These are phyloP conservation scores for Drosophila acutilabella DNA, from an alignment of 2,888 invertebrate genomes.

Conservation along the genomic window DNA sequence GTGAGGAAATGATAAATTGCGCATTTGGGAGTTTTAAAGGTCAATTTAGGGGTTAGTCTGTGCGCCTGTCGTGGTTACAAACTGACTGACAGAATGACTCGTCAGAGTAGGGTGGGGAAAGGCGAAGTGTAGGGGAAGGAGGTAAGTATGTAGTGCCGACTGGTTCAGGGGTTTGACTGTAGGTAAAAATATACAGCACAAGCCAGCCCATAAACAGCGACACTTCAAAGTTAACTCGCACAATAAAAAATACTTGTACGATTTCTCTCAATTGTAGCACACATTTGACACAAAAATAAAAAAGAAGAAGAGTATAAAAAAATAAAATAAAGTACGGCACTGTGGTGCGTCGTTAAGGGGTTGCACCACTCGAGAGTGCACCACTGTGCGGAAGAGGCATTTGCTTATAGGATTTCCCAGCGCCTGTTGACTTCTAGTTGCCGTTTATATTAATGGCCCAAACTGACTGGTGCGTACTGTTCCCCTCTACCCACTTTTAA, in stretches of 20 bases:
- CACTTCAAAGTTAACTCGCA: constrained; percentile 77
- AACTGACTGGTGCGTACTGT: constrained; percentile 20
- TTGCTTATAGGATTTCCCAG: constrained; percentile 65
- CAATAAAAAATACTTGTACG: constrained; percentile 71
- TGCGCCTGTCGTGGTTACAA: constrained; percentile 52
- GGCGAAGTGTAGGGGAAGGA: not conserved
- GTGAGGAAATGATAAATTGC: constrained; percentile 84
- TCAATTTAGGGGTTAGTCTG: constrained; percentile 83
- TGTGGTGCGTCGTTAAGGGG: constrained; percentile 34
- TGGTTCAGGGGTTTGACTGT: constrained; percentile 18
- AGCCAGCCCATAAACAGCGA: constrained; percentile 64
- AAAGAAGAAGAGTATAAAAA: constrained; percentile 3
- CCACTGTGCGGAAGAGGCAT: constrained; percentile 40
- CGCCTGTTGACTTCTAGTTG: constrained; percentile 75
- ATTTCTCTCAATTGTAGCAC: constrained; percentile 34
- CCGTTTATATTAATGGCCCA: constrained; percentile 67
- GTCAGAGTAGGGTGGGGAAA: not conserved
- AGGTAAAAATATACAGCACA: not conserved
- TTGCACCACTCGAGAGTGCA: constrained; percentile 49
- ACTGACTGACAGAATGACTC: constrained; percentile 55
- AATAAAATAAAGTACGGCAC: constrained; percentile 19
- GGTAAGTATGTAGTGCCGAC: not conserved
- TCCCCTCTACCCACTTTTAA: constrained; percentile 1
- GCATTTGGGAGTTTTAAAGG: constrained; percentile 84
- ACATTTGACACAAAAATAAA: constrained; percentile 14